Conservation (phyloP, 2,888 invertebrate genomes). For the Rhogogaster chlorosoma region DNA sequence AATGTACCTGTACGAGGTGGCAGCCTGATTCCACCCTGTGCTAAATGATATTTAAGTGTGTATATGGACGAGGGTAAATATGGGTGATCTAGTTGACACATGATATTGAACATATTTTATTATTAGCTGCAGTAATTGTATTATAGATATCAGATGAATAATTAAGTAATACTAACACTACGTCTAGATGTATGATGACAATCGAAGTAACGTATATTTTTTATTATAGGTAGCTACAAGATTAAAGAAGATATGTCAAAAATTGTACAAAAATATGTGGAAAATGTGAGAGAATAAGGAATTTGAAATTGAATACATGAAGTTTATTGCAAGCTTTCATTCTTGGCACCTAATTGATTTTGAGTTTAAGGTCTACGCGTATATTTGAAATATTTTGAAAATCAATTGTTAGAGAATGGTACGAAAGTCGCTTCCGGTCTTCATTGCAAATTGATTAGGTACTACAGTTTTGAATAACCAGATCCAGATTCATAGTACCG, state of each 20-base stretch:
- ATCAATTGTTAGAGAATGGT: neutral
- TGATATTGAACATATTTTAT: neutral
- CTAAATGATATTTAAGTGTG: conserved; percentile 6
- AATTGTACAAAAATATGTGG: neutral
- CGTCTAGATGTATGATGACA: neutral
- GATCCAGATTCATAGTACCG: neutral
- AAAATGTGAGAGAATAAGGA: neutral
- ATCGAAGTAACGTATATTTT: neutral
- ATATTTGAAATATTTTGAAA: neutral
- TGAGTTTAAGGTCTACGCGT: neutral
- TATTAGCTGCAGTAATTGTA: neutral
- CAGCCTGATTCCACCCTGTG: neutral
- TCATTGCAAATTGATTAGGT: neutral
- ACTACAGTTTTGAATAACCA: neutral
- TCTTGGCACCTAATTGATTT: neutral
- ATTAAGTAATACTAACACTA: conserved; percentile 5
- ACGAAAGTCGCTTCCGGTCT: neutral
- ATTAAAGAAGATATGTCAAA: neutral
- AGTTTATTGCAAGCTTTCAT: neutral
- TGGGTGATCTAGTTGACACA: neutral
- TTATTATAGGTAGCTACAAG: neutral
- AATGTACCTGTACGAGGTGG: conserved; percentile 8
- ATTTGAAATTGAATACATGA: neutral
- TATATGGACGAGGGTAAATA: neutral
- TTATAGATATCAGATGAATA: neutral